Base-by-base conservation (phyloP, 2,888 invertebrate genomes). In the Andrena minutula region DNA sequence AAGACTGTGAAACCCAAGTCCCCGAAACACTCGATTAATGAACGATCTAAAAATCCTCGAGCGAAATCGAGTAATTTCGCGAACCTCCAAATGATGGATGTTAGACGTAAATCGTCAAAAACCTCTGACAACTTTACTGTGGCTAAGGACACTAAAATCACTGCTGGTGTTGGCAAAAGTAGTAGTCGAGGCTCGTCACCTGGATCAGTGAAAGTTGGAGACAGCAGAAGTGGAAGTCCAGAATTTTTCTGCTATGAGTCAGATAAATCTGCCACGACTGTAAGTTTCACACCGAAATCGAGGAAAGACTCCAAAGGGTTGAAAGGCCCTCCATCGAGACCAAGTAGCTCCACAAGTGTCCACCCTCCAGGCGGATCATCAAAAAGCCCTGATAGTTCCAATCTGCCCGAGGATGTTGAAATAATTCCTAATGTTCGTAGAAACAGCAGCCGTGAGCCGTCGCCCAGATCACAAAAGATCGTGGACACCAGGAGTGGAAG, bases 201-300 rank as follows among this genome's bases (percentile, higher is more conserved):
- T 0, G 53, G 12, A 3, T 68, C 41, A n/a, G 63, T 6, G 23
- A 10, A 47, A 58, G 20, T 61, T 20, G 26, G 20, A 7, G n/a
- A 63, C 47, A 58, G 49, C n/a, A 30, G 28, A 23, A 28, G 8
- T 16, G 41, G 2, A 12, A 75, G 47, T 12, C 75, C 82, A 0
- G 71, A 65, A 8, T 75, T 64, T 23, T 74, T 68, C 26, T 64
- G 77, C 51, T 53, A 56, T 47, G 72, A 75, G 60, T 69, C 80
- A 4, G 70, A 56, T 6, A 75, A 68, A 41, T 73, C 61, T 1
- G 74, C 63, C 3, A 82, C 68, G 2, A 73, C 70, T 0, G 30
- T 74, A 12, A 79, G 61, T 12, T 12, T 69, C 6, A 49, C 58
- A 7, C 23, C 78, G 1, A 61, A 20, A 12, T 5, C 20, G 1